Percentiles rank a stretch among this genome's conserved stretches.
phyloP scores from a whole-genome alignment of 2,113 vertebrate species.

The Archocentrus centrarchus region DNA sequence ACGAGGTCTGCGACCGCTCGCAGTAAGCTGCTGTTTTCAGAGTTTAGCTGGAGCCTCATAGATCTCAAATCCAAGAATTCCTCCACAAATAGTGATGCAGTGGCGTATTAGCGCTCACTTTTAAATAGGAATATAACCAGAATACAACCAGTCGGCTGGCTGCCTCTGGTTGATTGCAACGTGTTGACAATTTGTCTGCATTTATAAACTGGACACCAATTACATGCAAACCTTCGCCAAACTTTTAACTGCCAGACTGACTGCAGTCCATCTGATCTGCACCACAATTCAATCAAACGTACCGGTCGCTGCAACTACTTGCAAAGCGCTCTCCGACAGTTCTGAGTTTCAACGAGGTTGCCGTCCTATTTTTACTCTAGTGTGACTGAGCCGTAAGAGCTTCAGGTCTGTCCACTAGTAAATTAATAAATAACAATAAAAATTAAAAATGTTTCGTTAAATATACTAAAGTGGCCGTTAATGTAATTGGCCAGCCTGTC shows the following conservation, averaged over 20 bases:
- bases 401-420: background rate
- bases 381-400: background rate
- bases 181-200: background rate
- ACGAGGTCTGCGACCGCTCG: too few relatives aligned
- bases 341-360: background rate
- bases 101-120: too few relatives aligned
- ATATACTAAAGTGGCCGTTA: background rate
- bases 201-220: background rate
- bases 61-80: too few relatives aligned
- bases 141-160: background rate
- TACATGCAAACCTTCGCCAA: background rate
- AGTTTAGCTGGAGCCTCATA: too few relatives aligned
- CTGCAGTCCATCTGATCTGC: background rate
- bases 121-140: too few relatives aligned
- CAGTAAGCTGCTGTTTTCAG: too few relatives aligned
- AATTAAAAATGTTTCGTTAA: background rate
- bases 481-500: background rate
- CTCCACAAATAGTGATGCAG: too few relatives aligned
- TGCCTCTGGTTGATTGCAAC: background rate
- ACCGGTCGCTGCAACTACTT: too few relatives aligned
- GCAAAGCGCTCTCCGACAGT: too few relatives aligned
- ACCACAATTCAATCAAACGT: too few relatives aligned
- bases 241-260: background rate
- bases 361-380: background rate
- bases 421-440: background rate